Evolutionary conservation across 2,888 invertebrate species (phyloP).

Genomic region (Platycnemis pennipes): DNA sequence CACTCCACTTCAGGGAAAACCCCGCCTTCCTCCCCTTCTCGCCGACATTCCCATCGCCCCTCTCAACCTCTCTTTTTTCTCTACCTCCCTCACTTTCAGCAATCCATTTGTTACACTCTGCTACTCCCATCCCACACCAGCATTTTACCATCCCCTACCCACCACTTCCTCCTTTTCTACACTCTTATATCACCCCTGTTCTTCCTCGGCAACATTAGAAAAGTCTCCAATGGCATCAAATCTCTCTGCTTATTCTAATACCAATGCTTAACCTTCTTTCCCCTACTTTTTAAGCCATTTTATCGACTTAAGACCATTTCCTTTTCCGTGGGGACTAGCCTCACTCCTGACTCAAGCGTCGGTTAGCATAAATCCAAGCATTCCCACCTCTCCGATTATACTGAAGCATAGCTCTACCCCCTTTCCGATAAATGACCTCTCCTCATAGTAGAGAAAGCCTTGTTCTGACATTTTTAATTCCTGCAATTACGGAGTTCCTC

Average conservation of each 20-base stretch:
- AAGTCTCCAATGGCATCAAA: background rate
- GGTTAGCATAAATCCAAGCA: background rate
- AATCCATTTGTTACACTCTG: conserved; percentile 59
- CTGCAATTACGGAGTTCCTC: no score
- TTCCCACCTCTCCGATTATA: background rate
- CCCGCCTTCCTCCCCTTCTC: background rate
- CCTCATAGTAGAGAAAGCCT: no score
- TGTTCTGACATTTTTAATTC: no score
- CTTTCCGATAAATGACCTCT: no score
- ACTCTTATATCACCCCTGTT: background rate
- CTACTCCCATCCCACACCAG: background rate
- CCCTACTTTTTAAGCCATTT: background rate
- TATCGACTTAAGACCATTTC: background rate
- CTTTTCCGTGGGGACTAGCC: background rate
- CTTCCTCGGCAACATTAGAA: background rate
- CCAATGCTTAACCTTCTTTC: background rate
- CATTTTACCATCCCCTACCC: background rate
- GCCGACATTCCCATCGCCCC: background rate
- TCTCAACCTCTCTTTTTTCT: background rate
- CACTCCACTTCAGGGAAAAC: background rate
- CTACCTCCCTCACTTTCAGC: conserved; percentile 22
- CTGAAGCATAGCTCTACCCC: no score
- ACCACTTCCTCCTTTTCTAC: background rate
- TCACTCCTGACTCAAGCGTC: background rate
- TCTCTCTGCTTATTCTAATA: no score